Percentiles rank a stretch among this genome's conserved stretches.
Conservation (phyloP, 2,888 invertebrate genomes). For the Myopa testacea region DNA sequence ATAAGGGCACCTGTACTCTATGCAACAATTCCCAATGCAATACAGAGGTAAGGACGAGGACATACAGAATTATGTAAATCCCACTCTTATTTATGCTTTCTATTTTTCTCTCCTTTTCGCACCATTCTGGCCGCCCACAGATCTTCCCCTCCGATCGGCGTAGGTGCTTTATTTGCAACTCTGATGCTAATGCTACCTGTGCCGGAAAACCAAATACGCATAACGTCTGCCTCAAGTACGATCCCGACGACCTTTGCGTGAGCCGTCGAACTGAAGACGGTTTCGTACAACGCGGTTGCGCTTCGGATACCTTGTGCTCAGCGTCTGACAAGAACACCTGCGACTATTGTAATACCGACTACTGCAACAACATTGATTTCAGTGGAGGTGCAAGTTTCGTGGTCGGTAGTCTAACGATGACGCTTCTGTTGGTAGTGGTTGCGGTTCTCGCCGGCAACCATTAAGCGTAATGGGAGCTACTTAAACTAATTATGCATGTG, state of each 20-base stretch:
- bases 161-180: constrained; percentile 60
- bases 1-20: constrained; percentile 52
- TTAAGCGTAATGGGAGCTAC: not conserved
- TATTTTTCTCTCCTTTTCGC: not conserved
- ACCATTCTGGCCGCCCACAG: constrained; percentile 34
- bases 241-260: constrained; percentile 55
- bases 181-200: constrained; percentile 51
- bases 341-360: constrained; percentile 53
- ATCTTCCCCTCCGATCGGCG: constrained; percentile 59
- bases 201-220: constrained; percentile 45
- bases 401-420: constrained; percentile 40
- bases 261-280: constrained; percentile 40
- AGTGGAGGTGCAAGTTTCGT: constrained; percentile 48
- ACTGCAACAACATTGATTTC: constrained; percentile 57
- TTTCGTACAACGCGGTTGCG: constrained; percentile 57
- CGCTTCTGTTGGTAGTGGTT: constrained; percentile 49
- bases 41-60: constrained; percentile 46
- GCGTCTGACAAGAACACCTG: constrained; percentile 50
- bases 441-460: constrained; percentile 45
- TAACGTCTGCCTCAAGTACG: constrained; percentile 57
- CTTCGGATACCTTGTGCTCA: constrained; percentile 54
- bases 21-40: constrained; percentile 60
- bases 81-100: not conserved
- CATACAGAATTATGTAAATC: not conserved
- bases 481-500: not conserved